A percentile compares a stretch with the other conserved stretches of the same genome.
These are phyloP conservation scores for Cephalopholis sonnerati DNA, from an alignment of 2,113 vertebrate species.

Conservation along the genomic window DNA sequence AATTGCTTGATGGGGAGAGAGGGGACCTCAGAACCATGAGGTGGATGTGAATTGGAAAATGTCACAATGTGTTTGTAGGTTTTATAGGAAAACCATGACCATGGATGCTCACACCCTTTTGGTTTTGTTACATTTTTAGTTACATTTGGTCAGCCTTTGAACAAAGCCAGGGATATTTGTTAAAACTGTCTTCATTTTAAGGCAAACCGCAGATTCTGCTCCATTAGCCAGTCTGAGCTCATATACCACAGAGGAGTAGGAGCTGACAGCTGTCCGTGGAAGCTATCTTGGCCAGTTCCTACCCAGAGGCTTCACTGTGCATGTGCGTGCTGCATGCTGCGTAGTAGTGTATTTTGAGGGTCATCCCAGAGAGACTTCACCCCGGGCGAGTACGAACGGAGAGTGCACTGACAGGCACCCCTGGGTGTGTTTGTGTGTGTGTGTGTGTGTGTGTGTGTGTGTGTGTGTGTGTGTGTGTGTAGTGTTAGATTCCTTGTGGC, in stretches of 20 bases:
- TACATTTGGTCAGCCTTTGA: neutral
- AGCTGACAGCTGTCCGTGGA: constrained; percentile 73
- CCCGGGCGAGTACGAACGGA: constrained; percentile 47
- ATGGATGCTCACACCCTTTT: neutral
- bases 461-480: constrained; percentile 50
- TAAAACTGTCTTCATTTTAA: constrained; percentile 19
- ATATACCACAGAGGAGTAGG: constrained; percentile 14
- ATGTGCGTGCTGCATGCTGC: constrained; percentile 53
- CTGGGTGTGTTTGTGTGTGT: constrained; percentile 11
- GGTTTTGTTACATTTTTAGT: neutral
- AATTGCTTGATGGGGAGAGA: constrained; percentile 9
- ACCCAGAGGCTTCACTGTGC: constrained; percentile 52
- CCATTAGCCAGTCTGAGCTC: constrained; percentile 21
- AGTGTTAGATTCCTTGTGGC: constrained; percentile 67
- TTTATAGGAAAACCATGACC: neutral
- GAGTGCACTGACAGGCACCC: constrained; percentile 69
- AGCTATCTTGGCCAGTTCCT: constrained; percentile 52
- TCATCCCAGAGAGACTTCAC: constrained; percentile 66
- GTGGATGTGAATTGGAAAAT: constrained; percentile 12
- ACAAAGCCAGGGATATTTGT: neutral
- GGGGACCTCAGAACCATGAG: constrained; percentile 13
- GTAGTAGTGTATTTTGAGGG: constrained; percentile 71
- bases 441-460: constrained; percentile 37
- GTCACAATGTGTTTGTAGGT: neutral
- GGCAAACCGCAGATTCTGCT: neutral